Conservation (phyloP, 2,888 invertebrate genomes). For the Mylabris sibirica region DNA sequence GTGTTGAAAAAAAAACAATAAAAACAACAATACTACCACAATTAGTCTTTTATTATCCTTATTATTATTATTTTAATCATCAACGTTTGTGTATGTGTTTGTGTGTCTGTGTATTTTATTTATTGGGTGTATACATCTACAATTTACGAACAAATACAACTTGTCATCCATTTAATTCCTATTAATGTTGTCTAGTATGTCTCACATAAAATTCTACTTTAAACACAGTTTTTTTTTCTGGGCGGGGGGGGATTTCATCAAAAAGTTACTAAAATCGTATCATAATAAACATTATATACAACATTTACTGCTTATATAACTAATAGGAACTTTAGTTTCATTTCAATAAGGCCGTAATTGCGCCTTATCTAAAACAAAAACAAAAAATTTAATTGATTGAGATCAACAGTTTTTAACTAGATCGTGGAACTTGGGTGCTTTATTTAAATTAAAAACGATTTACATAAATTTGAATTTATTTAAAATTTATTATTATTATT, state of each 20-base stretch:
- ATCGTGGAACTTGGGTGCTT: constrained; percentile 22
- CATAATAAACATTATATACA: constrained; percentile 36
- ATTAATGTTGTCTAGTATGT: constrained; percentile 33
- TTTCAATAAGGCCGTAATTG: constrained; percentile 56
- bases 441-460: constrained; percentile 23
- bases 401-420: constrained; percentile 23
- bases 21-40: constrained; percentile 5
- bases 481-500: constrained; percentile 24
- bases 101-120: neutral
- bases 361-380: constrained; percentile 43
- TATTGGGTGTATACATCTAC: constrained; percentile 54
- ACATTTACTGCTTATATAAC: constrained; percentile 50
- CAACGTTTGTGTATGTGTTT: constrained; percentile 55
- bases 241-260: constrained; percentile 36
- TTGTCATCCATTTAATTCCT: constrained; percentile 53
- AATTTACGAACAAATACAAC: constrained; percentile 59
- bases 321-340: constrained; percentile 72
- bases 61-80: constrained; percentile 18
- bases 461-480: constrained; percentile 21
- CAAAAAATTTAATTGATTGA: constrained; percentile 33
- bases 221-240: constrained; percentile 35
- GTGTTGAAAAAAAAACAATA: neutral
- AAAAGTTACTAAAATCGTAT: constrained; percentile 29
- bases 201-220: constrained; percentile 43
- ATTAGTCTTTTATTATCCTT: constrained; percentile 10